Evolutionary conservation across 2,113 vertebrate genomes (phyloP).

Genomic region (Grammomys surdaster): DNA sequence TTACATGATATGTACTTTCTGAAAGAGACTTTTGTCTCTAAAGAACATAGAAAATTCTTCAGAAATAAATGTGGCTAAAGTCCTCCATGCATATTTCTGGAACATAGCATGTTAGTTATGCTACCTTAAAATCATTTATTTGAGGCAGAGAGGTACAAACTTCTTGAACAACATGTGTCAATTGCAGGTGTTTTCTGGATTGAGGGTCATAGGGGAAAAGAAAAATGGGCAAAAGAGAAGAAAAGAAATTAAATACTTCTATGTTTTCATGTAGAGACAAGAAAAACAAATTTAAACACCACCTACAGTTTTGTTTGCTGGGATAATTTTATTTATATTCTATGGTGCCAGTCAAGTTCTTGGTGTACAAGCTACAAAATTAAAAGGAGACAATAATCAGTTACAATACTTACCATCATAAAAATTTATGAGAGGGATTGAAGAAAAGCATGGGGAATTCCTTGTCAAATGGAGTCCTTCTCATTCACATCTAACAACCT

Average conservation of each 20-base stretch:
- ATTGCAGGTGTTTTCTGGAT: slow-evolving; percentile 40
- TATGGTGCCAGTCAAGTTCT: not conserved
- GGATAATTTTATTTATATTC: slow-evolving; percentile 61
- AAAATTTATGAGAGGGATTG: not conserved
- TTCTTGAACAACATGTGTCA: slow-evolving; percentile 52
- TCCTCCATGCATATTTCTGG: not conserved
- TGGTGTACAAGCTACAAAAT: not conserved
- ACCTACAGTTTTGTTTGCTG: not conserved
- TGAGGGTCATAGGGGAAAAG: slow-evolving; percentile 18
- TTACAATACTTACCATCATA: slow-evolving; percentile 42
- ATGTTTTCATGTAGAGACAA: slow-evolving; percentile 33
- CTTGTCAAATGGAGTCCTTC: not conserved
- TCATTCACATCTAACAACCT: not conserved
- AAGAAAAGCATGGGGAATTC: fast-evolving
- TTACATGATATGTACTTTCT: slow-evolving; percentile 59
- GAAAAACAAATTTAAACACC: slow-evolving; percentile 64
- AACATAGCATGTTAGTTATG: slow-evolving; percentile 27
- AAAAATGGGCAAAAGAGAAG: slow-evolving; percentile 56
- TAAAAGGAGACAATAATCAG: slow-evolving; percentile 69
- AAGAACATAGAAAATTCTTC: not conserved
- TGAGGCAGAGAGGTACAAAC: not conserved
- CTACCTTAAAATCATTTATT: slow-evolving; percentile 13
- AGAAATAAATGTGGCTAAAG: slow-evolving; percentile 33
- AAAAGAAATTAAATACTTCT: slow-evolving; percentile 67
- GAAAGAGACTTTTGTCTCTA: slow-evolving; percentile 43